These are phyloP conservation scores for Phodopus roborovskii DNA, from an alignment of 2,113 vertebrate genomes.

Conservation along the genomic window DNA sequence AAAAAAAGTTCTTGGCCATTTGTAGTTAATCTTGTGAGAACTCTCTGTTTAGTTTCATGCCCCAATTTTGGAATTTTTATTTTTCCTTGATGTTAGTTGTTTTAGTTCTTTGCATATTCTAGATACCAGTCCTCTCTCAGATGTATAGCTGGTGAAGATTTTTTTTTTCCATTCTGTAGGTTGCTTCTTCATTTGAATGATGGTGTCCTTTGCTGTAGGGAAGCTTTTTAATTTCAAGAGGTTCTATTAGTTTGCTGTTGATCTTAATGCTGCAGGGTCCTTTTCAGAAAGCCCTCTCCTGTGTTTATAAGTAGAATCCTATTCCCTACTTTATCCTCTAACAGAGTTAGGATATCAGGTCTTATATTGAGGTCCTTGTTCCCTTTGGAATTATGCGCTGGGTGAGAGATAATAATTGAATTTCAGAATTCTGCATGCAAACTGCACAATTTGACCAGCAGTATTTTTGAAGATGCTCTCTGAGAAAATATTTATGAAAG, in stretches of 20 bases:
- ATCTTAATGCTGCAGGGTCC: neutral
- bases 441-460: neutral
- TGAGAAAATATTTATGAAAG: neutral
- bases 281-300: neutral
- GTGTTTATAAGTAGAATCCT: neutral
- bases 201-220: no score
- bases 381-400: neutral
- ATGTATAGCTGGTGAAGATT: neutral
- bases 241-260: neutral
- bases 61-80: neutral
- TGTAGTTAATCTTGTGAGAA: neutral
- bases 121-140: neutral
- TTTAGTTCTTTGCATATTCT: neutral
- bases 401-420: no score
- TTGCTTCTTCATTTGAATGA: no score
- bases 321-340: neutral
- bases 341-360: neutral
- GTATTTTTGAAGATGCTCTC: neutral
- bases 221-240: neutral
- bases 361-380: neutral
- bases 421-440: neutral
- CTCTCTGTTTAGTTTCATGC: neutral
- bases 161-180: neutral
- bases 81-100: neutral
- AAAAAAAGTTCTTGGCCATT: neutral